phyloP scores from a whole-genome alignment of 2,888 invertebrate genomes.

The Lasioglossum villosulum region DNA sequence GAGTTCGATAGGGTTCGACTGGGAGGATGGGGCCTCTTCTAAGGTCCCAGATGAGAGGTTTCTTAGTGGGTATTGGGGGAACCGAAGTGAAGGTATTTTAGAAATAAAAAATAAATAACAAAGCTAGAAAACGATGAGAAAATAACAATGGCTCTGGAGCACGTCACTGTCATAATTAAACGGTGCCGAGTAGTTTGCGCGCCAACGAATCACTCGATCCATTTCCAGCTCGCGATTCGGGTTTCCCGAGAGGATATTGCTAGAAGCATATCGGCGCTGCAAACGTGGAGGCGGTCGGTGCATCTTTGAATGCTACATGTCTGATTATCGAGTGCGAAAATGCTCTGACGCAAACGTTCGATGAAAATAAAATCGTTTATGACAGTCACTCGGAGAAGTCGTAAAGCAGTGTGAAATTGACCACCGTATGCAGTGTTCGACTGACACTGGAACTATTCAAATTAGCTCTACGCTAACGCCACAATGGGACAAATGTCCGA shows the following conservation, averaged over 20 bases:
- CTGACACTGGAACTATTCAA: neutral
- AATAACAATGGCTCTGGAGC: neutral
- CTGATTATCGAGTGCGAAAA: neutral
- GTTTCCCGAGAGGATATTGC: slow-evolving; percentile 49
- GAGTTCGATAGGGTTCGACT: no score
- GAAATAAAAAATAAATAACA: no score
- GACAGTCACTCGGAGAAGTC: neutral
- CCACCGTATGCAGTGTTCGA: no score
- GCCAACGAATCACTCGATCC: slow-evolving; percentile 41
- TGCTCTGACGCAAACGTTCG: neutral
- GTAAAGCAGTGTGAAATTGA: neutral
- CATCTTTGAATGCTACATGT: neutral
- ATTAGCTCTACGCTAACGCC: neutral
- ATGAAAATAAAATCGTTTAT: neutral
- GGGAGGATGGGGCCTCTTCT: no score
- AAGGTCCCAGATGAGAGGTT: no score
- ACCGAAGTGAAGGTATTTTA: no score
- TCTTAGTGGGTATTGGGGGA: no score
- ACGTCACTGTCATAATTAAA: neutral
- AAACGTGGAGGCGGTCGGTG: neutral
- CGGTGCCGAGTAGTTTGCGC: slow-evolving; percentile 27
- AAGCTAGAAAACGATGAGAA: neutral
- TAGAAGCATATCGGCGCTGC: slow-evolving; percentile 18
- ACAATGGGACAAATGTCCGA: no score
- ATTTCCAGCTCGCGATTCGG: slow-evolving; percentile 40